phyloP scores from a whole-genome alignment of 2,888 invertebrate species.

The Eristalis pertinax region DNA sequence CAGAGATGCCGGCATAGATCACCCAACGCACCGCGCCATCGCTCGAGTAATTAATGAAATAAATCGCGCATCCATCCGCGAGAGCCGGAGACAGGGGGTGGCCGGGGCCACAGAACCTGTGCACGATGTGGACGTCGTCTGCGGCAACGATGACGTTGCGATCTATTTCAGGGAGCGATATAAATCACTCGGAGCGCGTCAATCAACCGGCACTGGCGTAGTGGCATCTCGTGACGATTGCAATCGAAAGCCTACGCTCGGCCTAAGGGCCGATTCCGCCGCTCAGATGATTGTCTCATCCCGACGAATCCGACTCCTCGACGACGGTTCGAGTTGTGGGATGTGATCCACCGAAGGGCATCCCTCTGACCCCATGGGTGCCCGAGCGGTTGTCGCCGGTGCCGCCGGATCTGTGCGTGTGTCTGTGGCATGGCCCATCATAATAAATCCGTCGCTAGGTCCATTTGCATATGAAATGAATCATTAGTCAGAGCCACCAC shows the following conservation, averaged over 20 bases:
- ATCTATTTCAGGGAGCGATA: slow-evolving; percentile 34
- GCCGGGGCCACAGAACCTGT: background rate
- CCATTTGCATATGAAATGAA: slow-evolving; percentile 68
- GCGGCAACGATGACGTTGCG: slow-evolving; percentile 9
- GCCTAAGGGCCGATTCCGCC: slow-evolving; percentile 42
- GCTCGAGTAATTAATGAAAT: slow-evolving; percentile 53
- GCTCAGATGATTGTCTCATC: slow-evolving; percentile 50
- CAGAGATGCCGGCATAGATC: slow-evolving; percentile 30
- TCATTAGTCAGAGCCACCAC: slow-evolving; percentile 62
- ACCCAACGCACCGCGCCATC: slow-evolving; percentile 29
- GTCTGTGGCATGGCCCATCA: slow-evolving; percentile 32
- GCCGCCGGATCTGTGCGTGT: slow-evolving; percentile 9
- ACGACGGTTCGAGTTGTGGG: slow-evolving; percentile 17
- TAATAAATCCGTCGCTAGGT: slow-evolving; percentile 64
- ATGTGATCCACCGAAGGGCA: slow-evolving; percentile 33
- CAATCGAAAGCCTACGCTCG: slow-evolving; percentile 61
- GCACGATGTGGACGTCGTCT: background rate
- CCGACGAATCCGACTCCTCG: background rate
- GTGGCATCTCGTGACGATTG: slow-evolving; percentile 69
- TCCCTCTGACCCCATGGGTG: background rate
- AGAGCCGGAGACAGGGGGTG: background rate
- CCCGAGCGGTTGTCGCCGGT: slow-evolving; percentile 10
- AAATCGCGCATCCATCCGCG: slow-evolving; percentile 33
- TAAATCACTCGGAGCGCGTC: slow-evolving; percentile 60
- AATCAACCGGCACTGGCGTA: slow-evolving; percentile 54